Base-by-base conservation (phyloP, 2,797 vertebrate species). In the Poecilia picta region DNA sequence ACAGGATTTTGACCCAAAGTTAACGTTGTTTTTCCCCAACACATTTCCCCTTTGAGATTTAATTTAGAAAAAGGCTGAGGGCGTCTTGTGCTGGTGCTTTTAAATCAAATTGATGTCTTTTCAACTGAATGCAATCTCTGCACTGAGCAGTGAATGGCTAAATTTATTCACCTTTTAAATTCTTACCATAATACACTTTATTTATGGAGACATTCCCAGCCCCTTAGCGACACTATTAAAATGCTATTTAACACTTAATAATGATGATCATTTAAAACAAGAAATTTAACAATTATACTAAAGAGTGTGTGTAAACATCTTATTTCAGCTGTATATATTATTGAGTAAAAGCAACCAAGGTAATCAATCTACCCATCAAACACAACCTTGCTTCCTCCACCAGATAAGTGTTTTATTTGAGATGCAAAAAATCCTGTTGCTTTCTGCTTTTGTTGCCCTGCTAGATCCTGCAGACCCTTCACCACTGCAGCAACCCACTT, bases 1-100 rank as follows among this genome's bases (percentile, higher is more conserved):
- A 80, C 76, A 73, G 15, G 39, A 66, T 81, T 86, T 85, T 76
- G 80, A 91, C 88, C 81, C 68, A 46, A 55, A 71, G 8, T 45
- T 36, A 16, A 82, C 66, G 18, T 47, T 25, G 41, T 87, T 2
- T 71, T 80, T n/a, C 77, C 68, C 36, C 36, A 81, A 46, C 43
- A 20, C 74, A 64, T 75, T 77, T 47, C 36, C 59, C 64, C 36
- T 68, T 45, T 72, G 71, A 13, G 70, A 53, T 68, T 49, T 51
- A 73, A 77, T 77, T 3, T 78, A 10, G 68, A 46, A 28, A 0
- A 31, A 75, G 31, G 64, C 39, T 74, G 51, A 74, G 23, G 28
- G 53, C 77, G 70, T 36, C 62, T 45, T 71, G 81, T 77, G 20
- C 39, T 74, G 36, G 25, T 73, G 28, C 16, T 66, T 39, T 66